A percentile compares a stretch with the other conserved stretches of the same genome.
These are phyloP conservation scores for Callocephalon fimbriatum DNA, from an alignment of 2,113 vertebrate species.

Conservation along the genomic window DNA sequence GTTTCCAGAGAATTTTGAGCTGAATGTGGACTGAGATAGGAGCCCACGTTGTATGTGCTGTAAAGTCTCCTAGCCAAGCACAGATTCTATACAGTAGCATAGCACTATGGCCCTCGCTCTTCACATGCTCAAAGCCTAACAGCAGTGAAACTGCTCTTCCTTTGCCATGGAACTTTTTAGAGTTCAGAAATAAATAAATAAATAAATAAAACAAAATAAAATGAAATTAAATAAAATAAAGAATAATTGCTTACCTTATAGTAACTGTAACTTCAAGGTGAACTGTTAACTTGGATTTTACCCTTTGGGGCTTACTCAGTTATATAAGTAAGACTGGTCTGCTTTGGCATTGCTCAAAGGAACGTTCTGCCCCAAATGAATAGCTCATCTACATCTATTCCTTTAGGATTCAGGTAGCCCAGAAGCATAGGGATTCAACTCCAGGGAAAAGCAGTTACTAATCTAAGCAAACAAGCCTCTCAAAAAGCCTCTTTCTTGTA, in stretches of 20 bases:
- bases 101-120: neutral
- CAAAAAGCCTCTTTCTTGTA: neutral
- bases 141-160: neutral
- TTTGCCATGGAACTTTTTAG: neutral
- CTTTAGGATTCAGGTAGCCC: neutral
- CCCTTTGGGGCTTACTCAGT: neutral
- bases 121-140: neutral
- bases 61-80: neutral
- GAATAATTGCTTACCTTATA: neutral
- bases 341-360: neutral
- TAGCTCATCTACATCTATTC: neutral
- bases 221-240: neutral
- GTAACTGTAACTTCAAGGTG: neutral
- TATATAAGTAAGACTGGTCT: neutral
- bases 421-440: neutral
- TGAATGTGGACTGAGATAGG: neutral
- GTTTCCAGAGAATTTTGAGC: neutral
- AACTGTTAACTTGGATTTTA: neutral
- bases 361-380: neutral
- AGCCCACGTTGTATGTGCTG: rapidly evolving
- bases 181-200: neutral
- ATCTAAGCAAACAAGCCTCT: neutral
- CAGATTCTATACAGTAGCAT: neutral
- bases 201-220: neutral
- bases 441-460: neutral